Evolutionary conservation across 2,888 invertebrate species (phyloP).

Genomic region (Pheosia gnoma): DNA sequence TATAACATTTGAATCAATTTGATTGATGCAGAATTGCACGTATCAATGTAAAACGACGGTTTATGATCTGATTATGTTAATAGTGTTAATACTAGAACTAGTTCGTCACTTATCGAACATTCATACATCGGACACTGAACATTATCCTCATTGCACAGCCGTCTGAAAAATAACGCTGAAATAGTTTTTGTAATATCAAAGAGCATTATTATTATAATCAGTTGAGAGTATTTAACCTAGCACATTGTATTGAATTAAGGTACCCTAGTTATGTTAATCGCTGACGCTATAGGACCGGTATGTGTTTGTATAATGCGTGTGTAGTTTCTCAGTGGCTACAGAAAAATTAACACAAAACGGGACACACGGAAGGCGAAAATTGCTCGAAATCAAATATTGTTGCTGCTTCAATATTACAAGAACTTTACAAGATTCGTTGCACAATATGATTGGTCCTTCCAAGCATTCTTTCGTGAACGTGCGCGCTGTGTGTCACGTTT

Average conservation of each 20-base stretch:
- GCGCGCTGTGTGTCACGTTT: slow-evolving; percentile 82
- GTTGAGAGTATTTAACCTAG: slow-evolving; percentile 27
- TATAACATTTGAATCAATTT: background rate
- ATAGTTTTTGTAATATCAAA: slow-evolving; percentile 83
- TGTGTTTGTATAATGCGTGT: slow-evolving; percentile 63
- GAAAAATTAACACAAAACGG: slow-evolving; percentile 68
- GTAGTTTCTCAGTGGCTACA: slow-evolving; percentile 76
- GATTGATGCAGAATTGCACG: background rate
- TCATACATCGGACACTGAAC: slow-evolving; percentile 79
- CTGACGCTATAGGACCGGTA: slow-evolving; percentile 24
- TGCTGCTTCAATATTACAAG: slow-evolving; percentile 84
- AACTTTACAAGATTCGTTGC: slow-evolving; percentile 84
- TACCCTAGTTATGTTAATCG: slow-evolving; percentile 28
- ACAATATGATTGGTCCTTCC: slow-evolving; percentile 83
- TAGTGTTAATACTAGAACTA: slow-evolving; percentile 80
- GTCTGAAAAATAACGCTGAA: slow-evolving; percentile 77
- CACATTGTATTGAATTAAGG: slow-evolving; percentile 47
- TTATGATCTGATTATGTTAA: slow-evolving; percentile 73
- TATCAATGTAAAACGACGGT: slow-evolving; percentile 56
- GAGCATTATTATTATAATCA: slow-evolving; percentile 57
- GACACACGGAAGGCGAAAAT: slow-evolving; percentile 79
- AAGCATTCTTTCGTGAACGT: slow-evolving; percentile 79
- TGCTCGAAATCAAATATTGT: slow-evolving; percentile 76
- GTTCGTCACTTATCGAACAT: slow-evolving; percentile 77
- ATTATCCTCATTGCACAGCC: slow-evolving; percentile 80